Percentiles rank a stretch among this genome's conserved stretches.
Conservation (phyloP, 1,140 invertebrate species). For the Drosophila repleta region DNA sequence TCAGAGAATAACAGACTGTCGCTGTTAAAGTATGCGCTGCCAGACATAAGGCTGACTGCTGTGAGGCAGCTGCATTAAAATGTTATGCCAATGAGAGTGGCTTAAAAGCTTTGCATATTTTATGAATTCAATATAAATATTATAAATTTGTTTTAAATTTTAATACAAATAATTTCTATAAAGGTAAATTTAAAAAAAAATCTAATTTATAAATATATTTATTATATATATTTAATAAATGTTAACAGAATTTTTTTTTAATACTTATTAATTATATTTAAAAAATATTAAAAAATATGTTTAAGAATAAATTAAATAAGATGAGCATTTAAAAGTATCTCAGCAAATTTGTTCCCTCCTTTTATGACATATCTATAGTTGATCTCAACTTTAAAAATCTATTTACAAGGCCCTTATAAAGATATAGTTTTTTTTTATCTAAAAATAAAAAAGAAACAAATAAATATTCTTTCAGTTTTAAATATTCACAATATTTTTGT, state of each 20-base stretch:
- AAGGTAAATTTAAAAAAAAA: no score
- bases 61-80: not conserved
- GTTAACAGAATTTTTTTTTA: not conserved
- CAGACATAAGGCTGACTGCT: slow-evolving; percentile 25
- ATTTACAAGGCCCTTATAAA: not conserved
- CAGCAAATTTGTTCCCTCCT: no score
- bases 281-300: not conserved
- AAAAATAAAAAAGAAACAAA: not conserved
- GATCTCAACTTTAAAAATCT: not conserved
- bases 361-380: no score
- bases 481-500: not conserved
- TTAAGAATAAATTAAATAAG: no score
- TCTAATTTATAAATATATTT: not conserved
- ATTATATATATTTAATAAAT: slow-evolving; percentile 5
- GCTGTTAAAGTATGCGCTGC: slow-evolving; percentile 20
- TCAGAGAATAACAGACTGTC: slow-evolving; percentile 13
- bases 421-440: not conserved
- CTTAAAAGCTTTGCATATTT: no score
- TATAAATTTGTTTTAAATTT: no score
- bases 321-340: no score
- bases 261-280: not conserved
- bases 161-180: no score
- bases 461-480: no score
- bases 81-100: slow-evolving; percentile 12
- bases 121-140: no score